Evolutionary conservation across 2,888 invertebrate species (phyloP).

Genomic region (Ceraclea dissimilis): DNA sequence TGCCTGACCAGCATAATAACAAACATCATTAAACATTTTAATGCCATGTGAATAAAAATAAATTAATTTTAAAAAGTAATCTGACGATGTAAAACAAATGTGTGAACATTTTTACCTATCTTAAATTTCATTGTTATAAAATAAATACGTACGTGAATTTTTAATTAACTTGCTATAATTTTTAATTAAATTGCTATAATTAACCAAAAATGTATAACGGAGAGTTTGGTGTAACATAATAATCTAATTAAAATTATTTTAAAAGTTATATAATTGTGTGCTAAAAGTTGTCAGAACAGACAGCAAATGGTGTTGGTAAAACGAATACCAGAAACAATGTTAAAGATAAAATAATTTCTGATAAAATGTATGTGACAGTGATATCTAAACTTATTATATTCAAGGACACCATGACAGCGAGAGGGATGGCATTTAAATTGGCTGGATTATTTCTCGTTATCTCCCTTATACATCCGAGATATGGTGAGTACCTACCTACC

Average conservation of each 20-base stretch:
- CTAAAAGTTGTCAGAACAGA: neutral
- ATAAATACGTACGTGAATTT: neutral
- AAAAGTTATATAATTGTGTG: no score
- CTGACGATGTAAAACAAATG: neutral
- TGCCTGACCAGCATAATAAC: no score
- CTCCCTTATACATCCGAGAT: slow-evolving; percentile 13
- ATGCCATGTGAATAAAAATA: no score
- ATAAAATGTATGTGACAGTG: slow-evolving; percentile 4
- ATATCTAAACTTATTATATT: neutral
- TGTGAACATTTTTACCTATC: neutral
- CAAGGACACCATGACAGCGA: slow-evolving; percentile 10
- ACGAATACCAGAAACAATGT: no score
- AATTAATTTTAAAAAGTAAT: no score
- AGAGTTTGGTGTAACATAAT: slow-evolving; percentile 14
- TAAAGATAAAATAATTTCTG: neutral
- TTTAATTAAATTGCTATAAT: neutral
- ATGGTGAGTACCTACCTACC: slow-evolving; percentile 16
- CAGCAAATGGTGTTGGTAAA: neutral
- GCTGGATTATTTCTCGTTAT: slow-evolving; percentile 14
- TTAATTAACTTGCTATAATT: no score
- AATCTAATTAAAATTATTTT: neutral
- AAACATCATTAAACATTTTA: no score
- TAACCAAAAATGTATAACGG: slow-evolving; percentile 12
- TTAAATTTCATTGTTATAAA: neutral
- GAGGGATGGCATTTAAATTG: slow-evolving; percentile 14